Base-by-base conservation (phyloP, 2,888 invertebrate species). In the Orgyia antiqua region DNA sequence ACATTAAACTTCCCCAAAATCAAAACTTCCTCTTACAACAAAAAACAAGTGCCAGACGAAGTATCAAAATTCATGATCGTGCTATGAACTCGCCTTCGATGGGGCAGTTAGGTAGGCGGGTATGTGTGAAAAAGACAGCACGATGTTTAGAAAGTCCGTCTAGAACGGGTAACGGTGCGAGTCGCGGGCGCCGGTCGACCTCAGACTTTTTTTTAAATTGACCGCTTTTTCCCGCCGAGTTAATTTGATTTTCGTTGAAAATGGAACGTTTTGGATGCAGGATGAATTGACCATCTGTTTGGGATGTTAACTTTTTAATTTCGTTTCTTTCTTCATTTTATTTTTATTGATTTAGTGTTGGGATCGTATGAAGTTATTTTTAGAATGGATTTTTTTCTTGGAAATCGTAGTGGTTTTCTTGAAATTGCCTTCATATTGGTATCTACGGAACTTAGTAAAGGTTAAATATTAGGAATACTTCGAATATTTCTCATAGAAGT, bases 21-120 rank as follows among this genome's bases (percentile, higher is more conserved):
- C 33, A 36, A 44, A 38, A 38, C 10, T 23, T 23, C 10, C 9
- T 24, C 5, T 13, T 7, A 31, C 25, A 27, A 24, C 9, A 12
- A 4, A 11, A 21, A 32, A 39, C 29, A 27, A 38, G 35, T 30
- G 28, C 48, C 55, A 54, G 55, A 52, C 52, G 24, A 30, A 76
- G 71, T 76, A 79, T 73, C 79, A 80, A 79, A 63, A 67, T 44
- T 39, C 31, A 43, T 31, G 31, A 49, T 58, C 64, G 52, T 26
- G 26, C 58, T 67, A 52, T 26, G 39, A 49, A 41, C 63, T 52
- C 64, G 68, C 59, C 58, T 54, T 60, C 60, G 58, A 53, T 56
- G 68, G 72, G 70, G 72, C 66, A 68, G 71, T 62, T 60, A 74
- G 60, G 77, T 75, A 72, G 80, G 79, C 76, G 78, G 66, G 53